These are phyloP conservation scores for Eupristina koningsbergeri DNA, from an alignment of 1,140 invertebrate species.

Conservation along the genomic window DNA sequence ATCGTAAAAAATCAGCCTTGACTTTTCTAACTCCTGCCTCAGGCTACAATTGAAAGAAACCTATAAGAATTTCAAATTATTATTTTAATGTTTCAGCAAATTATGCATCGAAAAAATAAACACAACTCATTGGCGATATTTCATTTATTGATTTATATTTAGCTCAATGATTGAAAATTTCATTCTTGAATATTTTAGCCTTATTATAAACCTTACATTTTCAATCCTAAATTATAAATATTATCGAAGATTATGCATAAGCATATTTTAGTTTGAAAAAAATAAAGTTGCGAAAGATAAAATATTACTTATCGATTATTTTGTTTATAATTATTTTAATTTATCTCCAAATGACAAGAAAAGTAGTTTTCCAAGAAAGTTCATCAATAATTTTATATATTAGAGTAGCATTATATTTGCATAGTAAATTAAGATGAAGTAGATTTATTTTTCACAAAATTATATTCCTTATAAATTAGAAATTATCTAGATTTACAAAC, in stretches of 20 bases:
- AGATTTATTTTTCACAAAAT: not conserved
- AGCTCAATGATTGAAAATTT: not conserved
- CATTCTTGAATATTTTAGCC: not conserved
- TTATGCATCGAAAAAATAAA: not conserved
- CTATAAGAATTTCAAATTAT: not conserved
- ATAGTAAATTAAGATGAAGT: not conserved
- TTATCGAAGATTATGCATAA: not conserved
- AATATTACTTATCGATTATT: not conserved
- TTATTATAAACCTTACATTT: not conserved
- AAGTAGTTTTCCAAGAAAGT: not conserved
- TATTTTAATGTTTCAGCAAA: not conserved
- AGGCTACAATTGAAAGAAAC: not conserved
- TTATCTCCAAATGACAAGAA: not conserved
- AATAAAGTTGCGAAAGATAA: not conserved
- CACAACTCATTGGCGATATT: not conserved
- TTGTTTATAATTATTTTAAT: not conserved
- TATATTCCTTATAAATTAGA: not conserved
- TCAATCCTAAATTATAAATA: not conserved
- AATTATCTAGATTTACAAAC: not conserved
- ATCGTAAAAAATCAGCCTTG: constrained; percentile 6
- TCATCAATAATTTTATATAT: not conserved
- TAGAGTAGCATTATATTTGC: not conserved
- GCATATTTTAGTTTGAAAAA: too few species aligned
- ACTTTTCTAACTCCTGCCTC: too few species aligned
- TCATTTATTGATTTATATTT: not conserved